These are phyloP conservation scores for Gastracanthus pulcherrimus DNA, from an alignment of 2,888 invertebrate genomes.

Conservation along the genomic window DNA sequence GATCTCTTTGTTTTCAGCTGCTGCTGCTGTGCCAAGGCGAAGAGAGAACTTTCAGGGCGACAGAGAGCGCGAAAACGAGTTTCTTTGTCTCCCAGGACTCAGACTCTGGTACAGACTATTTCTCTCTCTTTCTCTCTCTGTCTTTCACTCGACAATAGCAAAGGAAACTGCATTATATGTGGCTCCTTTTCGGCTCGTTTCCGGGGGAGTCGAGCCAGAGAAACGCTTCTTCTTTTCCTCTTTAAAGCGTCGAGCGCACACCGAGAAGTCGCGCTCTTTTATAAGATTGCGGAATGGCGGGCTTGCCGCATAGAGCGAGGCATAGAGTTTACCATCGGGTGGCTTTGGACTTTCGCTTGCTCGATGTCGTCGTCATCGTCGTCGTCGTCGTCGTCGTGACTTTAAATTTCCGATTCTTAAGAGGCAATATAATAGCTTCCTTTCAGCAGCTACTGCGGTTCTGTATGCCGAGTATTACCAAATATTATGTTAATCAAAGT, in stretches of 20 bases:
- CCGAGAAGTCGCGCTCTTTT: background rate
- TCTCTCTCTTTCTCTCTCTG: background rate
- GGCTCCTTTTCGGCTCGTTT: background rate
- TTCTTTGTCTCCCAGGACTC: slow-evolving; percentile 28
- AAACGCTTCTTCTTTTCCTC: slow-evolving; percentile 17
- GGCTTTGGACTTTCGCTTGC: slow-evolving; percentile 1
- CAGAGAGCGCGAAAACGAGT: slow-evolving; percentile 33
- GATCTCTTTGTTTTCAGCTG: slow-evolving; percentile 51
- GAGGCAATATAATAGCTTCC: background rate
- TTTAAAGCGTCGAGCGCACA: no score
- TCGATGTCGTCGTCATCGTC: background rate
- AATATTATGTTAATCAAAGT: background rate
- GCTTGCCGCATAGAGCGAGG: background rate
- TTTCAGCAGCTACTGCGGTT: background rate
- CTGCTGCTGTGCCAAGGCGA: background rate
- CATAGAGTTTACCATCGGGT: no score
- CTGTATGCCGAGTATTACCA: background rate
- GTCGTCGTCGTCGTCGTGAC: background rate
- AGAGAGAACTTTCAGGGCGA: slow-evolving; percentile 13
- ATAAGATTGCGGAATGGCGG: background rate
- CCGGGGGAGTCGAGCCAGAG: slow-evolving; percentile 1
- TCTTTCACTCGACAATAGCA: background rate
- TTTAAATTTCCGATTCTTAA: background rate
- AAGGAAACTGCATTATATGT: background rate
- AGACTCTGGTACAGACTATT: slow-evolving; percentile 7